Evolutionary conservation across 2,888 invertebrate species (phyloP).

Genomic region (Drosophila mettleri): DNA sequence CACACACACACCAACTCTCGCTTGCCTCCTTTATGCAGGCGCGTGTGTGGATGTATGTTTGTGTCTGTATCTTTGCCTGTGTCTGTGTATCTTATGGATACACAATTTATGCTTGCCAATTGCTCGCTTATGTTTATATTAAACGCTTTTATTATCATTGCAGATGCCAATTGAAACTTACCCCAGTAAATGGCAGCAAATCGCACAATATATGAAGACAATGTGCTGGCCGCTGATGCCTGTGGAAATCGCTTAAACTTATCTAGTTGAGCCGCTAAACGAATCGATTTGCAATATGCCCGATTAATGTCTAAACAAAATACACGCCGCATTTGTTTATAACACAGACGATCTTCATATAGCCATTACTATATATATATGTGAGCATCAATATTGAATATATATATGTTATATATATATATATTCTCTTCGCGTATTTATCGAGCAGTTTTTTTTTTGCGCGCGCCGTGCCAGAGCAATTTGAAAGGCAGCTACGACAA

Average conservation of each 20-base stretch:
- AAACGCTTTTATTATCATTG: conserved; percentile 39
- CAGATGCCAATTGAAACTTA: conserved; percentile 44
- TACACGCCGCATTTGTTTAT: conserved; percentile 45
- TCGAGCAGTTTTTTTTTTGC: conserved; percentile 55
- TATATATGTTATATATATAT: conserved; percentile 7
- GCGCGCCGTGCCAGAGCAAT: conserved; percentile 65
- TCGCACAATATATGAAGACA: not conserved
- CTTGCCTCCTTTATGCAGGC: conserved; percentile 49
- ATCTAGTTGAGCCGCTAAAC: conserved; percentile 25
- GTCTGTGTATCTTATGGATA: conserved; percentile 68
- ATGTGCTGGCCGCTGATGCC: conserved; percentile 8
- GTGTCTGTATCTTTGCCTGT: conserved; percentile 37
- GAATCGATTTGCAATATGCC: conserved; percentile 28
- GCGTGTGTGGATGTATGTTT: conserved; percentile 11
- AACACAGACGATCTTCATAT: conserved; percentile 17
- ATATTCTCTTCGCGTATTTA: conserved; percentile 26
- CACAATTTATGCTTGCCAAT: conserved; percentile 74
- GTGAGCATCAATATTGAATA: conserved; percentile 16
- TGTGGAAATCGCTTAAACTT: not conserved
- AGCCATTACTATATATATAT: conserved; percentile 14
- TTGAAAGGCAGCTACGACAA: conserved; percentile 71
- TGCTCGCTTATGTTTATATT: conserved; percentile 60
- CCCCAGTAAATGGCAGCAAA: conserved; percentile 54
- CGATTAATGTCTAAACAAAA: conserved; percentile 32
- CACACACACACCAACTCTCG: conserved; percentile 35